A percentile compares a stretch with the other conserved stretches of the same genome.
phyloP scores from a whole-genome alignment of 2,888 invertebrate genomes.

The Calliphora vomitoria region DNA sequence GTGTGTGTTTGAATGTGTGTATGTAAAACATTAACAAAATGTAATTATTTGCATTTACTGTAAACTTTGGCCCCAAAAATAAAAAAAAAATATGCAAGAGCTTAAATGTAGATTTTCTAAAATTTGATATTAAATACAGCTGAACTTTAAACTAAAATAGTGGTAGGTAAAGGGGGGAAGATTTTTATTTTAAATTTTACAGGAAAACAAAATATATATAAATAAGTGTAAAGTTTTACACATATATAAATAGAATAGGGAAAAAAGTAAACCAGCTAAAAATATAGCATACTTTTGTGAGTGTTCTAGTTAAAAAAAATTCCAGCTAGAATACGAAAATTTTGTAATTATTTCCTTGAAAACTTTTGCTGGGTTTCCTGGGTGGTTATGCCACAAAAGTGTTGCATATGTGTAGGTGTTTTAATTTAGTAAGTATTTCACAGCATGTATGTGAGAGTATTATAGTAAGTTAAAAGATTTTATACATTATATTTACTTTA shows the following conservation, averaged over 20 bases:
- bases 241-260: not conserved
- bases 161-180: not conserved
- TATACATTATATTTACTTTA: slow-evolving; percentile 37
- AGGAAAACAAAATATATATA: not conserved
- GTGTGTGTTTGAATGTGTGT: not conserved
- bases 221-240: slow-evolving; percentile 25
- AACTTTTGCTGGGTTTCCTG: slow-evolving; percentile 27
- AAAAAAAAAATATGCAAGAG: not conserved
- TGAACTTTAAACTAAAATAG: slow-evolving; percentile 1
- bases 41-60: slow-evolving; percentile 57
- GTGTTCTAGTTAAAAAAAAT: too few species aligned
- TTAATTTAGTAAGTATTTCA: not conserved
- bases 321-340: not conserved
- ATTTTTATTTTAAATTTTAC: not conserved
- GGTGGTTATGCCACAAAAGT: too few species aligned
- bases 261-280: not conserved
- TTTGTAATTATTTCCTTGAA: not conserved
- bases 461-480: slow-evolving; percentile 23
- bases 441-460: not conserved
- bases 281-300: too few species aligned
- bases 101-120: slow-evolving; percentile 15
- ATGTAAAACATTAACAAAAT: slow-evolving; percentile 32
- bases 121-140: slow-evolving; percentile 29
- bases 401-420: not conserved
- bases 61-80: slow-evolving; percentile 17